Evolutionary conservation across 2,797 vertebrate species (phyloP), one percentile per base, ranked within the genome.

Genomic region (Coilia nasus): DNA sequence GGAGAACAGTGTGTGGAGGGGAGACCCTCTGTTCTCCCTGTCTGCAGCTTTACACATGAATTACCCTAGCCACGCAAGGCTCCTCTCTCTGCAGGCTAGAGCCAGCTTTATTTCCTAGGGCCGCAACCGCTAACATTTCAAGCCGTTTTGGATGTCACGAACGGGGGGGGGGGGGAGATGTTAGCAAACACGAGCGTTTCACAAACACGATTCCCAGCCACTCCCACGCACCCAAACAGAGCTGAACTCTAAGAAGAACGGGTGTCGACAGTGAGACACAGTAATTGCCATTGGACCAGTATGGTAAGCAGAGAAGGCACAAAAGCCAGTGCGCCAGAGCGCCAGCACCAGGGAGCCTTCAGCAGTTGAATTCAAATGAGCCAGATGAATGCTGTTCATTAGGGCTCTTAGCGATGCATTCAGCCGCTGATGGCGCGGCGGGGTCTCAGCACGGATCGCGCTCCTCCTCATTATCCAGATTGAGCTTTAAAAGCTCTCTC

Each of bases 361-460:
- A 86, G 86, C 81, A 83, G 86, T 88, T 87, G n/a, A 75, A 85
- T 82, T 86, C 81, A 84, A 85, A 87, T 56, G 71, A 87, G 67
- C 67, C 84, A 82, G 85, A 87, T 89, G 85, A 87, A 84, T 62
- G 17, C 84, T 67, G 81, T 71, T 85, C 84, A 85, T 87, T 88
- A 87, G 87, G 85, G 83, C 87, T 82, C 86, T 87, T 88, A 88
- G 83, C 85, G 85, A 62, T 90, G 86, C 75, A 88, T 75, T 75
- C 67, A 75, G 67, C 67, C 28, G 28, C 31, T 35, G 67, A 15
- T 75, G 35, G 67, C 67, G 28, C 28, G 1, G 67, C 67, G 3
- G 15, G 67, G 86, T 81, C 85, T 87, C 84, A 82, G 85, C 67
- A 82, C 83, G 81, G 81, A 78, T 85, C 57, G 31, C 28, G 14